Conservation (phyloP, 2,888 invertebrate genomes). For the Ecliptopera silaceata region DNA sequence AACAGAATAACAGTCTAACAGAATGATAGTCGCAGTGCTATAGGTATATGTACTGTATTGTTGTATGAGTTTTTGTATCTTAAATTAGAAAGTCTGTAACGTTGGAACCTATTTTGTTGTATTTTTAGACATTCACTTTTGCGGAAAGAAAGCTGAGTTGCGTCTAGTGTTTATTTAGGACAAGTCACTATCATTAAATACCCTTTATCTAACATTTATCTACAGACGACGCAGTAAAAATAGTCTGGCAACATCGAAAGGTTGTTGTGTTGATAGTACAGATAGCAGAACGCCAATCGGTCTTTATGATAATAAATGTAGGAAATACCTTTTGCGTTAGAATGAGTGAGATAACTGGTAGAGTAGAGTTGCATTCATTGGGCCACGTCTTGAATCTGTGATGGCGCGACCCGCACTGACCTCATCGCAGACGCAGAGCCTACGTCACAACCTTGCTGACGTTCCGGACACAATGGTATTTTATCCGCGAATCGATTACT, state of each 20-base stretch:
- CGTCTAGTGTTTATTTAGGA: neutral
- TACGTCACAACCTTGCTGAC: conserved; percentile 43
- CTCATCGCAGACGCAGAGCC: conserved; percentile 53
- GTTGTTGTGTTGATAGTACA: neutral
- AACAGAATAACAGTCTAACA: neutral
- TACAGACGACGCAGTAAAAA: conserved; percentile 9
- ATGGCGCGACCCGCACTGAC: conserved; percentile 56
- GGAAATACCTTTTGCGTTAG: neutral
- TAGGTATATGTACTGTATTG: neutral
- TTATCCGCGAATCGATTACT: conserved; percentile 42
- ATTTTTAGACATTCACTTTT: conserved; percentile 2
- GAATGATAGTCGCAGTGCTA: neutral
- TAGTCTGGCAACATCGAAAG: conserved; percentile 16
- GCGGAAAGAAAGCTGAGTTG: neutral
- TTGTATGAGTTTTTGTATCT: neutral
- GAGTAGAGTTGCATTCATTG: conserved; percentile 27
- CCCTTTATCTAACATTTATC: conserved; percentile 9
- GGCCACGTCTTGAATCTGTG: conserved; percentile 34
- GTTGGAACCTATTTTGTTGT: neutral
- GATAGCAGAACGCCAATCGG: conserved; percentile 9
- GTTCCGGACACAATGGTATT: conserved; percentile 47
- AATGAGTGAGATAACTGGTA: neutral
- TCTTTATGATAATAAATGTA: conserved; percentile 7
- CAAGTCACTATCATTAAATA: conserved; percentile 3
- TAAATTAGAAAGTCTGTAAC: conserved; percentile 3